Evolutionary conservation across 1,140 invertebrate species (phyloP), one percentile per base, ranked within the genome.

Genomic region (Campoletis sonorensis): DNA sequence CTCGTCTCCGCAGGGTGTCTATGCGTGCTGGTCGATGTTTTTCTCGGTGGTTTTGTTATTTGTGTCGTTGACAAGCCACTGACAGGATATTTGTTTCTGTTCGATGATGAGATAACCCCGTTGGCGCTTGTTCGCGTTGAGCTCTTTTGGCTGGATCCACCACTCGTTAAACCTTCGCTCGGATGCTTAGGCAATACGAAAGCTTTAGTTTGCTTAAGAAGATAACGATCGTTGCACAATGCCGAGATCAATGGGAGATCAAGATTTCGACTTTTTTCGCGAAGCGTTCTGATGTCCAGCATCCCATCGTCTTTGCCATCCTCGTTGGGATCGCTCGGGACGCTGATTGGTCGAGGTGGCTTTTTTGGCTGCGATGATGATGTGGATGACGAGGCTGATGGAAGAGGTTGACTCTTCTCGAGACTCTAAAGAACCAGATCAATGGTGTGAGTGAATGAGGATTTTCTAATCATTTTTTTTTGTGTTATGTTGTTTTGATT

Each of bases 221-320:
- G 91, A 54, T 96, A 96, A 37, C 95, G 93, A 90, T 98, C 97
- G 88, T 98, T 98, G 91, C 97, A 98, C 71, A 98, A 92, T 5
- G 97, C 97, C 54, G 96, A 96, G 86, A 98, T 97, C 37, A 98
- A 91, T 18, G 97, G 97, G 86, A 98, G 92, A 90, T 98, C 97
- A 82, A 98, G 91, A 86, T 97, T 96, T 83, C 96, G 95, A 91
- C 96, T 97, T 92, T 97, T 97, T 90, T 97, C 96, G 40, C 97
- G 93, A 54, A 98, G 91, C 61, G 95, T 95, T 82, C 95, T 94
- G 81, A 97, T 97, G 88, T 97, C 96, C 84, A 97, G 90, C 87
- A 95, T 92, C 21, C 91, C 91, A 37, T 92, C 89, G 18, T 88
- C 87, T 58, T 89, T 89, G 8, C 78, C 84, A 33, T 88, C 87